phyloP scores from a whole-genome alignment of 2,888 invertebrate genomes.

The Hesperia comma region DNA sequence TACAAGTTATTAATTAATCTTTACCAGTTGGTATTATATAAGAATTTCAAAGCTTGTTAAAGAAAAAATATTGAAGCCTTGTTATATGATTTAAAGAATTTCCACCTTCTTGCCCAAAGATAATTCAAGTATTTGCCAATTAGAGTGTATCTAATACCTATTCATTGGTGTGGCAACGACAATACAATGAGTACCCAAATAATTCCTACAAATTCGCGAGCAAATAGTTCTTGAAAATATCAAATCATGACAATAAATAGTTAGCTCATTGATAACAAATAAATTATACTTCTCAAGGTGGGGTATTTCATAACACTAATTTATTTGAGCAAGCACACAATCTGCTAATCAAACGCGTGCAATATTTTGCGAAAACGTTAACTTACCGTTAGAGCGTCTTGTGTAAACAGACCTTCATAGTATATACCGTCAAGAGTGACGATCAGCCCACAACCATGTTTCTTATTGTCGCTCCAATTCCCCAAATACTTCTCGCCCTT shows the following conservation, averaged over 20 bases:
- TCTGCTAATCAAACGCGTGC: conserved; percentile 2
- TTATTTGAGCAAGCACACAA: conserved; percentile 18
- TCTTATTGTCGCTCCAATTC: conserved; percentile 92
- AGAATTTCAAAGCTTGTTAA: too few relatives aligned
- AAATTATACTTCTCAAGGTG: conserved; percentile 16
- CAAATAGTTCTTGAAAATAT: conserved; percentile 4
- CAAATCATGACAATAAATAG: neutral
- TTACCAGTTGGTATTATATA: too few relatives aligned
- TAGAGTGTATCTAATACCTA: neutral
- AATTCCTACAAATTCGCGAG: neutral
- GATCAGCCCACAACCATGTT: conserved; percentile 92
- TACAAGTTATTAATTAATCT: too few relatives aligned
- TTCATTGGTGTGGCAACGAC: too few relatives aligned
- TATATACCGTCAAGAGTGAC: conserved; percentile 95
- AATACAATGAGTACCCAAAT: neutral
- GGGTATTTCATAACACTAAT: neutral
- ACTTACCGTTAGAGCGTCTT: conserved; percentile 89
- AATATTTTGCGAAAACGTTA: conserved; percentile 6
- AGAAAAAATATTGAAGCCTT: too few relatives aligned
- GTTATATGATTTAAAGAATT: neutral
- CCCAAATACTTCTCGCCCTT: conserved; percentile 96
- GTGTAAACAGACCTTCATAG: conserved; percentile 93
- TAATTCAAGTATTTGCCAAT: too few relatives aligned
- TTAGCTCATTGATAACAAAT: conserved; percentile 19
- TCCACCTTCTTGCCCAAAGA: neutral